Evolutionary conservation across 2,888 invertebrate species (phyloP), one percentile per base, ranked within the genome.

Genomic region (Drosophila nr. perissopoda): DNA sequence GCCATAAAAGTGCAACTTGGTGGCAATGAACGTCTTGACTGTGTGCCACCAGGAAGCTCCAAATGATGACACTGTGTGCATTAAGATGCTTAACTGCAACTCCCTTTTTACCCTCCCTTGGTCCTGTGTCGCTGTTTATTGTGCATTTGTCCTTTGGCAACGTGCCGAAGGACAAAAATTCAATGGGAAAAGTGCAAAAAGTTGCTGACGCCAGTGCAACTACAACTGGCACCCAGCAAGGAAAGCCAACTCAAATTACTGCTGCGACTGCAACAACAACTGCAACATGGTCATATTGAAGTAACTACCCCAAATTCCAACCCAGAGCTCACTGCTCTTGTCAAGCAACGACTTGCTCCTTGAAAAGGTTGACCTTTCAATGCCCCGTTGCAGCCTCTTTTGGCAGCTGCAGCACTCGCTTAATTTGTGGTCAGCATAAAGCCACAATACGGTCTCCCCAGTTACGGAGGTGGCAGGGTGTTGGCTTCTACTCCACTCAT

Each of bases 131-230:
- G 54, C 69, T 54, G 64, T 80, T 91, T 86, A 90, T 88, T 72
- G 86, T 85, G 79, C 83, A 86, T 90, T 88, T 82, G 91, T 91
- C 90, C 91, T 90, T 87, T 91, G 78, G 68, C 81, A 75, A 51
- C 62, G 58, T 66, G 62, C 58, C 65, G 72, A 90, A 90, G 90
- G 91, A 90, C 90, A 81, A 78, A 78, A 78, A 82, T 83, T 75
- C 83, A 85, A 86, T 80, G 80, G 38, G 33, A 58, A 42, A 51
- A 48, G 60, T 54, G 73, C 45, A 25, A 59, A 54, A 54, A 68
- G 11, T 68, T 67, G 68, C 76, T 75, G 76, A 73, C 42, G 68
- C 42, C 38, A 25, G 60, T 56, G 38, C 53, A 34, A 34, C 33
- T 34, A 34, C 33, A 63, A 36, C 31, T 31, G 66, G 61, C 64